These are phyloP conservation scores for Pristionchus fissidentatus DNA, from an alignment of 2,888 invertebrate genomes.

Conservation along the genomic window DNA sequence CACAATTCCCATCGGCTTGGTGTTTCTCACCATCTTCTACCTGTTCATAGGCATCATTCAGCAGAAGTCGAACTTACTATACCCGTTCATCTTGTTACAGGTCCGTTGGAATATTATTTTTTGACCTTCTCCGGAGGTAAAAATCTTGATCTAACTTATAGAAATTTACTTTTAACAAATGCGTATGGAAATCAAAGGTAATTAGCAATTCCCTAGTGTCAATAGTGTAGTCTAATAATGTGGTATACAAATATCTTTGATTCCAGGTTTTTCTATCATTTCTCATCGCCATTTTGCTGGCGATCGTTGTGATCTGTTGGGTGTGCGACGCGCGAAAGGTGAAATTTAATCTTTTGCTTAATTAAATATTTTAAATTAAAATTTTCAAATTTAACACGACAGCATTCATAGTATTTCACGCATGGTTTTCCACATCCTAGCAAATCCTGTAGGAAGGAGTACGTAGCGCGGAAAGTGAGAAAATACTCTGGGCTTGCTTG, in stretches of 20 bases:
- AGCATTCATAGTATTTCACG: too few relatives aligned
- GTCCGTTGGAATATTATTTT: constrained; percentile 44
- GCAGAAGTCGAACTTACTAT: constrained; percentile 60
- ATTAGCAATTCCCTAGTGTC: background rate
- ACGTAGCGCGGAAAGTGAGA: too few relatives aligned
- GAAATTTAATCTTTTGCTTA: background rate
- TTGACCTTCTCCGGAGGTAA: background rate
- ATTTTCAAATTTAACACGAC: too few relatives aligned
- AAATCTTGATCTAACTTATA: background rate
- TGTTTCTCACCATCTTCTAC: constrained; percentile 63
- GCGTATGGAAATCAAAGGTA: background rate
- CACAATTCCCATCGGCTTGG: constrained; percentile 58
- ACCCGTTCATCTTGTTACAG: constrained; percentile 63
- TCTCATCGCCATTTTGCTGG: constrained; percentile 57
- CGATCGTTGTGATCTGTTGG: constrained; percentile 58
- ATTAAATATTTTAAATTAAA: too few relatives aligned
- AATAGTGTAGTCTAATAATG: background rate
- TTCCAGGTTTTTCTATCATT: constrained; percentile 62
- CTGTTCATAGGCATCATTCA: constrained; percentile 66
- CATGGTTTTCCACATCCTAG: too few relatives aligned
- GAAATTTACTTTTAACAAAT: background rate
- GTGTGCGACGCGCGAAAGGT: constrained; percentile 43
- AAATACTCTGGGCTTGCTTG: too few relatives aligned
- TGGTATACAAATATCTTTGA: background rate
- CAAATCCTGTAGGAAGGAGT: too few relatives aligned